Conservation (phyloP, 2,113 vertebrate genomes). For the Misgurnus mizolepis region DNA sequence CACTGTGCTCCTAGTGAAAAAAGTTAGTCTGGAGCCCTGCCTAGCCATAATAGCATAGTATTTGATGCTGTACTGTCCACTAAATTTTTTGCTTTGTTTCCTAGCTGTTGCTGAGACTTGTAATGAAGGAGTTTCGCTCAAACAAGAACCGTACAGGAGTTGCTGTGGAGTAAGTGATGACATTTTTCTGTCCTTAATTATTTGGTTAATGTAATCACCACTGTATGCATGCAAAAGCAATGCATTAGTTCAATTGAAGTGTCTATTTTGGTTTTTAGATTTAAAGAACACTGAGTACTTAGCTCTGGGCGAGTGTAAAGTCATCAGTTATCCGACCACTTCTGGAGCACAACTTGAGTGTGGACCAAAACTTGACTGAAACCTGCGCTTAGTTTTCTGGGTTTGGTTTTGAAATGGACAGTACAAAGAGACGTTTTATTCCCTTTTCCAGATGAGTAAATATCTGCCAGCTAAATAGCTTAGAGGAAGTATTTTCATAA, state of each 20-base stretch:
- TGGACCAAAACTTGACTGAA: slow-evolving; percentile 31
- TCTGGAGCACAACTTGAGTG: slow-evolving; percentile 27
- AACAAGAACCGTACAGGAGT: slow-evolving; percentile 59
- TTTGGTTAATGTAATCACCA: not conserved
- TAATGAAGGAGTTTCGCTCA: slow-evolving; percentile 68
- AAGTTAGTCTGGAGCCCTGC: too few relatives aligned
- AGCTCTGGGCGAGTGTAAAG: slow-evolving; percentile 10
- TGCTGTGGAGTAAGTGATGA: slow-evolving; percentile 66
- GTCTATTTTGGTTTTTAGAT: slow-evolving; percentile 56
- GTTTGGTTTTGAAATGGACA: not conserved
- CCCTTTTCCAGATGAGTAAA: not conserved
- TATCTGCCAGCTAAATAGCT: not conserved
- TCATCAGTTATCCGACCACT: slow-evolving; percentile 10
- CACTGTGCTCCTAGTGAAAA: too few relatives aligned
- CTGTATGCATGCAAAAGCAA: not conserved
- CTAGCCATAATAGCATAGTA: too few relatives aligned
- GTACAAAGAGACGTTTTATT: not conserved
- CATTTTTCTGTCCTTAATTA: not conserved
- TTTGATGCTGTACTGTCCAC: too few relatives aligned
- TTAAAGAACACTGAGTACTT: slow-evolving; percentile 75
- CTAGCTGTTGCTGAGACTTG: slow-evolving; percentile 71
- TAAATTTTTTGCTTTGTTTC: slow-evolving; percentile 8
- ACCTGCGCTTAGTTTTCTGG: not conserved
- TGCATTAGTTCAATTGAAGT: not conserved
- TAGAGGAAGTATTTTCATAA: not conserved